These are phyloP conservation scores for Hydropsyche tenuis DNA, from an alignment of 1,140 invertebrate genomes.

Conservation along the genomic window DNA sequence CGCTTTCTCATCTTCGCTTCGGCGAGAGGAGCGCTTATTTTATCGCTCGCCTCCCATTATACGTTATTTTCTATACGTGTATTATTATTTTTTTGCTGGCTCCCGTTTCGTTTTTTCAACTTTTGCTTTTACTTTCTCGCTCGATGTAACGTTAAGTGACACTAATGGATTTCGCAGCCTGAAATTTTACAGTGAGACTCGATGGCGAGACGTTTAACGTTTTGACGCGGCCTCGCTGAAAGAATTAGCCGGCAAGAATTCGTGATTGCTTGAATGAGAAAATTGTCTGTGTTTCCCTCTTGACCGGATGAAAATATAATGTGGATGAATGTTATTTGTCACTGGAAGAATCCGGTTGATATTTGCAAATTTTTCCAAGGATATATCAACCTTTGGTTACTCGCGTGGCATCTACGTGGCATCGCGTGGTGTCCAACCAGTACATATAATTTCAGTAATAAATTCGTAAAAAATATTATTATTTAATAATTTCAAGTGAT, in stretches of 20 bases:
- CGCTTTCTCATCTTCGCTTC: slow-evolving; percentile 25
- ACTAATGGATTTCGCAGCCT: slow-evolving; percentile 19
- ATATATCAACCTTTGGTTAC: too few relatives aligned
- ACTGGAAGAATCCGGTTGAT: too few relatives aligned
- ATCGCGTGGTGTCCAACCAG: too few relatives aligned
- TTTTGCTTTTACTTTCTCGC: background rate
- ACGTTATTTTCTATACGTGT: background rate
- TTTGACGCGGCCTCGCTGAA: background rate
- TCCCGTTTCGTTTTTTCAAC: too few relatives aligned
- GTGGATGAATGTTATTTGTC: too few relatives aligned
- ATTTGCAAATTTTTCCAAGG: too few relatives aligned
- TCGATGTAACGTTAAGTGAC: slow-evolving; percentile 23
- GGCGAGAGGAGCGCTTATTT: background rate
- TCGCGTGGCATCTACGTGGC: too few relatives aligned
- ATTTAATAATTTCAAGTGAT: too few relatives aligned
- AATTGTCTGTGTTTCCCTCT: too few relatives aligned
- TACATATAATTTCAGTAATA: too few relatives aligned
- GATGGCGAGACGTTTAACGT: slow-evolving; percentile 19
- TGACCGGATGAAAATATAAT: too few relatives aligned
- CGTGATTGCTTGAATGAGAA: background rate
- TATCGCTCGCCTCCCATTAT: background rate
- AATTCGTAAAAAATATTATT: too few relatives aligned
- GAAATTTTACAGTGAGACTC: slow-evolving; percentile 19
- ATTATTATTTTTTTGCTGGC: background rate
- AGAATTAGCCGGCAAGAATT: background rate